phyloP scores from a whole-genome alignment of 2,113 vertebrate species.

The Aramus guarauna region DNA sequence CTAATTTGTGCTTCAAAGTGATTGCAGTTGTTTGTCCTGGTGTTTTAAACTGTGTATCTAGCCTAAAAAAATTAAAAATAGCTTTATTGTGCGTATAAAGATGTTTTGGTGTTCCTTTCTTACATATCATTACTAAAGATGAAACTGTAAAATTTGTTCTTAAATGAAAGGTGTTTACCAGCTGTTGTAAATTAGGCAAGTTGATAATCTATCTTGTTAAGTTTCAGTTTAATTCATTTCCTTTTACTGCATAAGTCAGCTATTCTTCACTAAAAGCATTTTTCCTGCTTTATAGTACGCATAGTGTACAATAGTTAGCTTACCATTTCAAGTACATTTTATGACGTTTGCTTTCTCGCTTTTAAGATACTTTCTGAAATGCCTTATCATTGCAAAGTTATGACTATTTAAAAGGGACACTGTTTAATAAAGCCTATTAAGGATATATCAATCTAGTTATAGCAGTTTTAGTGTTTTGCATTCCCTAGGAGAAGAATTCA shows the following conservation, averaged over 20 bases:
- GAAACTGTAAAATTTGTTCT: not conserved
- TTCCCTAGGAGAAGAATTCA: slow-evolving; percentile 23
- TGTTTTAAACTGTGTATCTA: not conserved
- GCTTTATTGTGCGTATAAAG: not conserved
- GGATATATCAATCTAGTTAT: not conserved
- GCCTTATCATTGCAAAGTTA: no score
- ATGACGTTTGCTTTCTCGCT: not conserved
- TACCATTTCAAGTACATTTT: not conserved
- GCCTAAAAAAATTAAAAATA: not conserved
- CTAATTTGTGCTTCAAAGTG: not conserved
- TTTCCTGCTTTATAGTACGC: not conserved
- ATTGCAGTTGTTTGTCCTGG: not conserved
- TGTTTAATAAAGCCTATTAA: slow-evolving; percentile 26
- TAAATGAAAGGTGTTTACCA: not conserved
- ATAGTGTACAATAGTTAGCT: not conserved
- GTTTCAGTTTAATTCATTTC: not conserved
- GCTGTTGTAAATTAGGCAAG: not conserved
- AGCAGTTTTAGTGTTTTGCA: not conserved
- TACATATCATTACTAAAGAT: not conserved
- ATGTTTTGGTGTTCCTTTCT: not conserved
- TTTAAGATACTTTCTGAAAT: no score
- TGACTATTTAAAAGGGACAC: not conserved
- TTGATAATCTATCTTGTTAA: not conserved
- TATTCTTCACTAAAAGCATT: not conserved
- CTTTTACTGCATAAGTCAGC: not conserved